phyloP scores from a whole-genome alignment of 2,888 invertebrate genomes.

The Drosophila multiciliata region DNA sequence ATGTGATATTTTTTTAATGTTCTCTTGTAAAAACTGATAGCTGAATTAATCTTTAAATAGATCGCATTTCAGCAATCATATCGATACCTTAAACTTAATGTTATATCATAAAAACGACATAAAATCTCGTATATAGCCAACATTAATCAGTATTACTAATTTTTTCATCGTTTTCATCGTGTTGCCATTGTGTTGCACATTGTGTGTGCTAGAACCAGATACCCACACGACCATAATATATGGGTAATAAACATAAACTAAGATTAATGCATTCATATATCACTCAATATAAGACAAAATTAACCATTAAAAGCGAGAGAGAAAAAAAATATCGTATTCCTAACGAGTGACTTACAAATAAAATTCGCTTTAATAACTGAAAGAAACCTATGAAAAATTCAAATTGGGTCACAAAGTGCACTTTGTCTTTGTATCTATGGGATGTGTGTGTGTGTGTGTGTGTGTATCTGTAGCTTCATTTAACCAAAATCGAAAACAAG shows the following conservation, averaged over 20 bases:
- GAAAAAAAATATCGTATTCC: constrained; percentile 15
- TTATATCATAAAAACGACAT: constrained; percentile 43
- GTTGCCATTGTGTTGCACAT: constrained; percentile 55
- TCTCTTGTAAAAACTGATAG: background rate
- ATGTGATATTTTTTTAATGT: constrained; percentile 10
- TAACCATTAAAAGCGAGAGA: constrained; percentile 44
- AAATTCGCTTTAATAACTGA: constrained; percentile 64
- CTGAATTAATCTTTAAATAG: background rate
- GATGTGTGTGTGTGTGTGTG: constrained; percentile 19
- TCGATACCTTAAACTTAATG: constrained; percentile 9
- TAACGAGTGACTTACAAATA: constrained; percentile 42
- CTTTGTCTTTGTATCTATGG: constrained; percentile 10
- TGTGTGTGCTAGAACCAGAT: constrained; percentile 62
- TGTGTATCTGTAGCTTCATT: constrained; percentile 19
- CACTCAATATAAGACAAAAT: constrained; percentile 70
- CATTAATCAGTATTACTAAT: constrained; percentile 40
- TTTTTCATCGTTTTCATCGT: constrained; percentile 20
- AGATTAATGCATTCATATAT: constrained; percentile 80
- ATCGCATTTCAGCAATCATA: constrained; percentile 16
- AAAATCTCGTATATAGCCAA: constrained; percentile 46
- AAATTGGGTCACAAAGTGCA: constrained; percentile 79
- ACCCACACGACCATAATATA: constrained; percentile 34
- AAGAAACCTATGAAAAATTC: constrained; percentile 50
- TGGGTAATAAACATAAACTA: constrained; percentile 73
- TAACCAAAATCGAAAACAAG: constrained; percentile 38